Conservation (phyloP, 1,140 invertebrate species). For the Polyergus mexicanus region DNA sequence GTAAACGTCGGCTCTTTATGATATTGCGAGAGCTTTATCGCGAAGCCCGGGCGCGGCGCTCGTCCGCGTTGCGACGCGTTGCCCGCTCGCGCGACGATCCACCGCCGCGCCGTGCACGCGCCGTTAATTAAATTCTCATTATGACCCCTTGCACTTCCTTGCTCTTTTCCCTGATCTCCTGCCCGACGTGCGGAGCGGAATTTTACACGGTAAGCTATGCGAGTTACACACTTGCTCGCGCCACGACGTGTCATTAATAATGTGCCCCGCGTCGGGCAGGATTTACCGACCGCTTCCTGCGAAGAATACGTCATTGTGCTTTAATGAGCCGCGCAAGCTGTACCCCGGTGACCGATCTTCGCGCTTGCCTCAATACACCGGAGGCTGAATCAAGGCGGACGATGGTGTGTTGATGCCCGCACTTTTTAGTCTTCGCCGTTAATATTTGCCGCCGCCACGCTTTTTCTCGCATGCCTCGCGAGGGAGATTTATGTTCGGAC, state of each 20-base stretch:
- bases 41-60: background rate
- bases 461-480: background rate
- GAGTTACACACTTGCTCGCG: constrained; percentile 3
- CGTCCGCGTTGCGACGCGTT: background rate
- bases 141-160: constrained; percentile 18
- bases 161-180: background rate
- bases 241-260: constrained; percentile 38
- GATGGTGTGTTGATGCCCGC: background rate
- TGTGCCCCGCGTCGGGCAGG: background rate
- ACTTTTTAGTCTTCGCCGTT: background rate
- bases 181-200: background rate
- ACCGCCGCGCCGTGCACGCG: background rate
- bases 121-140: constrained; percentile 71
- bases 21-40: constrained; percentile 60
- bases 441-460: background rate
- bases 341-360: constrained; percentile 44
- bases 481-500: constrained; percentile 12
- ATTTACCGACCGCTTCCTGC: constrained; percentile 16
- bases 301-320: constrained; percentile 27
- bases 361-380: background rate
- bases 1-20: constrained; percentile 38
- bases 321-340: constrained; percentile 23
- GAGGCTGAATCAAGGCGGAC: background rate
- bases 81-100: constrained; percentile 2
- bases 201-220: constrained; percentile 33